Evolutionary conservation across 1,140 invertebrate species (phyloP), one percentile per base, ranked within the genome.

Genomic region (Rhysida immarginata): DNA sequence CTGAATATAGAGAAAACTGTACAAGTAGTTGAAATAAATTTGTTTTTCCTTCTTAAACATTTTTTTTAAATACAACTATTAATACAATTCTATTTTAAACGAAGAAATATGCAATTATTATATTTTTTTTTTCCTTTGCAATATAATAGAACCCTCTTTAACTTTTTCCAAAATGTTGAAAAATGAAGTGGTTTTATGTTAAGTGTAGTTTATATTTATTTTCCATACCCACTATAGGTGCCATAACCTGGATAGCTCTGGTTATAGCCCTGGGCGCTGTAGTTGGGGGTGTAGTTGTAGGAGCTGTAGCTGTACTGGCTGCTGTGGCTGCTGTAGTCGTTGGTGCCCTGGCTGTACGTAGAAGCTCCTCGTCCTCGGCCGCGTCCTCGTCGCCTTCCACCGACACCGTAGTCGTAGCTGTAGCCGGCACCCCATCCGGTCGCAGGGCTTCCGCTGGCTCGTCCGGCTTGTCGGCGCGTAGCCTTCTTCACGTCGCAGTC

Each of bases 401-500:
- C 81, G 59, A 83, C 75, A 8, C 79, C 80, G 1, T 79, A 76
- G 24, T 77, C 74, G 43, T 83, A 80, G 11, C 82, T 73, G 13
- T 74, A 75, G n/a, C 78, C 76, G 58, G 73, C 26, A 58, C 62
- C 44, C 58, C 66, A 61, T 61, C 68, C 57, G 29, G 59, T 41
- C 11, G 8, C 45, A 14, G 45, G n/a, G n/a, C n/a, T 23, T 48
- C 48, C 65, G 58, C 29, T 63, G 46, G 35, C 55, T 59, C 76
- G 81, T 80, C 59, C 59, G 51, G 63, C 64, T 16, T 58, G 60
- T 46, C 89, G 91, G 1, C 88, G 86, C 50, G 89, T 91, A 25
- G 91, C 91, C 68, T 91, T 85, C 72, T 95, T 95, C 0, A 96
- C 87, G 71, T 95, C 90, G 43, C 91, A 85, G 77, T 93, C 88